Evolutionary conservation across 92 coral and sea anemone species (phyloP), one percentile per base, ranked within the genome.

Genomic region (Palythoa grandiflora): DNA sequence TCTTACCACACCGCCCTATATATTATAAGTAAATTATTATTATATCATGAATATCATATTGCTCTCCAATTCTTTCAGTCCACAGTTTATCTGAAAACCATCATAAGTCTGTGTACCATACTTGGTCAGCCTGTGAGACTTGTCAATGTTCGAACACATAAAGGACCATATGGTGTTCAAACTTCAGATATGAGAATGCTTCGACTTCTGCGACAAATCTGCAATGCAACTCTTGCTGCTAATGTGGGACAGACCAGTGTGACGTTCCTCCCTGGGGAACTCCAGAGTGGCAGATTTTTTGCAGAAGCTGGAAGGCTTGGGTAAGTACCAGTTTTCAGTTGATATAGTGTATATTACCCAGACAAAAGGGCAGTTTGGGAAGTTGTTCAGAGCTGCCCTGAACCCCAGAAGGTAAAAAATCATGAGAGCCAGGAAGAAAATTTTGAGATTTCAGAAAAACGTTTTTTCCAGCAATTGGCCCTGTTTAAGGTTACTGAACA

Each of bases 211-310:
- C 90, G 99, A 48, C 96, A 93, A 88, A 54, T 97, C 75, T 97
- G 96, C 63, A 94, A 92, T 95, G 99, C 98, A 44, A 97, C 98
- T 44, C 94, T 97, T 50, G 96, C 96, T 6, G 98, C 97, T 11
- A 89, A 91, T 78, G 91, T 88, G 76, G 98, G 99, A 16, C 90
- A 94, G 73, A 78, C 99, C 39, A 92, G 94, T 54, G 97, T 97
- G 9, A 93, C 99, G 0, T 93, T 92, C 76, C 90, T 97, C 65
- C 99, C 99, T 77, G 92, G 92, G 1, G 98, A 97, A 38, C 85
- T 93, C 57, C 95, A 95, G 80, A 75, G 91, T 79, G 99, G 99
- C 6, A 90, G 93, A 81, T 97, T 93, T 79, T 79, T 84, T 35
- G 89, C 94, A 14, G 99, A 97, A 50, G 93, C 97, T 88, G 98